Evolutionary conservation across 2,113 vertebrate genomes (phyloP).

Genomic region (Hydrolagus affinis): DNA sequence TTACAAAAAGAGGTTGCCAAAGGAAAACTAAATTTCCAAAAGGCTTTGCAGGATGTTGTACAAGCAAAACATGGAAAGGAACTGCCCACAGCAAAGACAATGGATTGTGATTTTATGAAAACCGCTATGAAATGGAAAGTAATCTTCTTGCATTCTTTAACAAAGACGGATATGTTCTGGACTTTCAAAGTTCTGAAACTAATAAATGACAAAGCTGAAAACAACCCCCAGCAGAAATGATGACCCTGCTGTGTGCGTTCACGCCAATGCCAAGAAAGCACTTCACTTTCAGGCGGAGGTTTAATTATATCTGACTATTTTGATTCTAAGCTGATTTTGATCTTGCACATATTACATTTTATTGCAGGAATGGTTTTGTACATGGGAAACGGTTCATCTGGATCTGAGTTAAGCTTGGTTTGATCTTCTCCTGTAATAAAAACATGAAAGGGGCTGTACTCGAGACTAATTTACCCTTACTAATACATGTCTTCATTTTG

Average conservation of each 20-base stretch:
- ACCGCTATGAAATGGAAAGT: background rate
- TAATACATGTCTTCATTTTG: background rate
- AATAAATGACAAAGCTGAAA: background rate
- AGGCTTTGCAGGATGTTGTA: too few relatives aligned
- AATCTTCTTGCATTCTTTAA: background rate
- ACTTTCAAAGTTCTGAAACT: background rate
- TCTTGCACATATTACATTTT: background rate
- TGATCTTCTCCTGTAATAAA: background rate
- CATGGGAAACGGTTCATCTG: background rate
- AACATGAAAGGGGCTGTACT: background rate
- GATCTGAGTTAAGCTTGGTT: background rate
- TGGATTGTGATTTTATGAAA: too few relatives aligned
- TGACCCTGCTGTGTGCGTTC: background rate
- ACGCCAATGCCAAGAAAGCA: background rate
- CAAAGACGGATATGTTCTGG: background rate
- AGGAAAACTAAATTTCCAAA: too few relatives aligned
- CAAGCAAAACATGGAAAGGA: too few relatives aligned
- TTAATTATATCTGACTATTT: background rate
- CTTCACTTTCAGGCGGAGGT: background rate
- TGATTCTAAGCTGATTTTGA: background rate
- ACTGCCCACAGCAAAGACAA: too few relatives aligned
- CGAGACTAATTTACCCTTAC: background rate
- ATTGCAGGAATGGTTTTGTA: background rate
- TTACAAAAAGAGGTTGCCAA: too few relatives aligned
- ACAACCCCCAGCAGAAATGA: background rate